phyloP scores from a whole-genome alignment of 2,113 vertebrate genomes.

The Pungitius pungitius region DNA sequence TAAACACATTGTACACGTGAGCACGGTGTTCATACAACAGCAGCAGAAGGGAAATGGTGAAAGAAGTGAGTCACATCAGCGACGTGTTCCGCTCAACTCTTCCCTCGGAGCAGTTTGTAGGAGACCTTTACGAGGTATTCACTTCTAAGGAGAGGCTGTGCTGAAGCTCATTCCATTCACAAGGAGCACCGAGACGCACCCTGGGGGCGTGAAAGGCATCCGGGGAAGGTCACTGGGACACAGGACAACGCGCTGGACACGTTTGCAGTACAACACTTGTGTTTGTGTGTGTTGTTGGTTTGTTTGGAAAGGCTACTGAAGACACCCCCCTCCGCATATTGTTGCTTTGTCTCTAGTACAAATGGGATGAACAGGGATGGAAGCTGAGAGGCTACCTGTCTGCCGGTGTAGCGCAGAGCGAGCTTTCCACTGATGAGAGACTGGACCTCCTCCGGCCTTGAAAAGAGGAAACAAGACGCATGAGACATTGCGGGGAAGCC shows the following conservation, averaged over 20 bases:
- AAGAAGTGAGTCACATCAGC: neutral
- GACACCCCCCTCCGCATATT: neutral
- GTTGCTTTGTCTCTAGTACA: neutral
- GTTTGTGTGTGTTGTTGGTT: too few relatives aligned
- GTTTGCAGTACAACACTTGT: too few relatives aligned
- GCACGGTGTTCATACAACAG: neutral
- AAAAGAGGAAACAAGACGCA: constrained; percentile 9
- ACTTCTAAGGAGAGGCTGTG: neutral
- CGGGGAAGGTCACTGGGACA: too few relatives aligned
- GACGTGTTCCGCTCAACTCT: too few relatives aligned
- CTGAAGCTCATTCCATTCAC: neutral
- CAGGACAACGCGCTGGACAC: too few relatives aligned
- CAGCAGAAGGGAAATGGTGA: neutral
- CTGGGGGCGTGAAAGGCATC: too few relatives aligned
- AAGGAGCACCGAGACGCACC: neutral
- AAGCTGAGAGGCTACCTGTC: constrained; percentile 84
- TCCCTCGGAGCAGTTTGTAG: neutral
- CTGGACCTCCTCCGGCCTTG: constrained; percentile 94
- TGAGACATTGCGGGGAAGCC: neutral
- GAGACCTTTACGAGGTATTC: neutral
- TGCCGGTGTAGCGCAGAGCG: constrained; percentile 90
- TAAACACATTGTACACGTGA: neutral
- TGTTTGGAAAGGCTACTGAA: neutral
- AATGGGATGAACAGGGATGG: too few relatives aligned
- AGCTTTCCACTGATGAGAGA: constrained; percentile 93